phyloP scores from a whole-genome alignment of 2,113 vertebrate species.

The Microtus ochrogaster region DNA sequence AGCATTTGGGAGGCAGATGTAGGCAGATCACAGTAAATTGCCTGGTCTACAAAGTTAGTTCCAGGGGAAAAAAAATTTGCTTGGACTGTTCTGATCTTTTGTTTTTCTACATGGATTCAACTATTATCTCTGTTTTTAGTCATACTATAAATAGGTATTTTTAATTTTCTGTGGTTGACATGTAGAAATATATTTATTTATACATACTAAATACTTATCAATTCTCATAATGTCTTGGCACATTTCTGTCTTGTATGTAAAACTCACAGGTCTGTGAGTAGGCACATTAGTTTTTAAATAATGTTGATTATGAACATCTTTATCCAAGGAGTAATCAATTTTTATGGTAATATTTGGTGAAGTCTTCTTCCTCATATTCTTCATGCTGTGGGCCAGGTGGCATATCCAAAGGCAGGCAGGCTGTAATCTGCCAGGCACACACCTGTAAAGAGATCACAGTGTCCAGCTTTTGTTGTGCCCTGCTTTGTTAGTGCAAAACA shows the following conservation, averaged over 20 bases:
- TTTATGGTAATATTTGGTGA: not conserved
- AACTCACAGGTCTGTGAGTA: fast-evolving
- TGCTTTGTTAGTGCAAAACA: not conserved
- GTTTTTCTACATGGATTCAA: not conserved
- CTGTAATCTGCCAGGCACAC: too few relatives aligned
- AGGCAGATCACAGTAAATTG: too few relatives aligned
- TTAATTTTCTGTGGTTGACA: fast-evolving
- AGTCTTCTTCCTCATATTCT: not conserved
- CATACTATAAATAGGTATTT: too few relatives aligned
- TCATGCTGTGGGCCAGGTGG: not conserved
- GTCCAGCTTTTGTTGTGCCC: not conserved
- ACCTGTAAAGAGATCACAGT: fast-evolving
- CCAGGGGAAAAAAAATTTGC: too few relatives aligned
- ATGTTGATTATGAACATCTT: not conserved
- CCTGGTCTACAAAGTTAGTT: too few relatives aligned
- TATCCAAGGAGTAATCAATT: not conserved
- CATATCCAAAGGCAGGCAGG: not conserved
- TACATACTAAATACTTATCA: not conserved
- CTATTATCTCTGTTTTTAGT: not conserved
- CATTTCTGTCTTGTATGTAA: not conserved
- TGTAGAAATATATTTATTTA: not conserved
- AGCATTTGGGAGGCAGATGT: too few relatives aligned
- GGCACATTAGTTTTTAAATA: not conserved
- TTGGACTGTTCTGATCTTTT: fast-evolving
- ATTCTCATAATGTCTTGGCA: not conserved